phyloP scores from a whole-genome alignment of 2,888 invertebrate species.

The Camponotus fellah region DNA sequence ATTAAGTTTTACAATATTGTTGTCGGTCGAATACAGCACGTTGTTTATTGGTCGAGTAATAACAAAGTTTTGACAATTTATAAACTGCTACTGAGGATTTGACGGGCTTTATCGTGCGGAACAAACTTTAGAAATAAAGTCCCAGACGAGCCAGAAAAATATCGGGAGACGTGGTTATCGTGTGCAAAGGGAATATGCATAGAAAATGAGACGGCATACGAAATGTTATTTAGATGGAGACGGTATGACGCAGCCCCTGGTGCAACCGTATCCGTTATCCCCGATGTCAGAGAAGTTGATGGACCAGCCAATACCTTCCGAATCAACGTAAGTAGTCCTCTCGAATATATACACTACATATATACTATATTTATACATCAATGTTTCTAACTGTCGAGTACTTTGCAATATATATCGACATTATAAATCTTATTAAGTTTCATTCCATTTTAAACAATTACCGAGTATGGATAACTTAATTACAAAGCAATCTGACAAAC shows the following conservation, averaged over 20 bases:
- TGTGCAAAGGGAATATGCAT: constrained; percentile 17
- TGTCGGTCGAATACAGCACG: background rate
- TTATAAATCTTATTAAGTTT: background rate
- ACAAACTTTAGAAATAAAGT: constrained; percentile 15
- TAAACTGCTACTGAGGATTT: background rate
- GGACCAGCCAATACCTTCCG: constrained; percentile 91
- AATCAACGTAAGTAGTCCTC: constrained; percentile 91
- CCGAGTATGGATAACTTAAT: background rate
- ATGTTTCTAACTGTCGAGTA: background rate
- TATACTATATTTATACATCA: background rate
- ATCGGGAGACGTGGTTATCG: background rate
- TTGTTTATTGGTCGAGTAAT: background rate
- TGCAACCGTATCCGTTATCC: constrained; percentile 90
- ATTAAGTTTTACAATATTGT: background rate
- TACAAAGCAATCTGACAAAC: background rate
- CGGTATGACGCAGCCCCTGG: constrained; percentile 83
- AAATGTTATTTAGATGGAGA: constrained; percentile 76
- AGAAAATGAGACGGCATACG: constrained; percentile 23
- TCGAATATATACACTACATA: background rate
- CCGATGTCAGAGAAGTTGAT: constrained; percentile 90
- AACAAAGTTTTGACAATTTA: constrained; percentile 1
- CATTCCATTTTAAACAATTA: background rate
- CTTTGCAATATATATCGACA: constrained; percentile 58
- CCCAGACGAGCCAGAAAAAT: constrained; percentile 7
- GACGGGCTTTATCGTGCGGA: background rate